Base-by-base conservation (phyloP, 2,113 vertebrate genomes). In the Urocolius indicus region DNA sequence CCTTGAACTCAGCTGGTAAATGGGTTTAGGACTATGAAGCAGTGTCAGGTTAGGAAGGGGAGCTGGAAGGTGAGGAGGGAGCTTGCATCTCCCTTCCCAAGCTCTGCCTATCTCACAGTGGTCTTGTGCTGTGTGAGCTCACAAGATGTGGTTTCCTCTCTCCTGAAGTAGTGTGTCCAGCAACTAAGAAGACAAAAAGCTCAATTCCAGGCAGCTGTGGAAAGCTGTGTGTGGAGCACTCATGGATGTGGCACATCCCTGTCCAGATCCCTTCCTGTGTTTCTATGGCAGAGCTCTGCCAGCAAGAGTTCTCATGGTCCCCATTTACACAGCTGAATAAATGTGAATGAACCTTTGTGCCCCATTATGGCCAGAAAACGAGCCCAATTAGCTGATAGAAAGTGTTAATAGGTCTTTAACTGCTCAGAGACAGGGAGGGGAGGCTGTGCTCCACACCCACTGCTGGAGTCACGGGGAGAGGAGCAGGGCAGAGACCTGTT, bases 201-300 rank as follows among this genome's bases (percentile, higher is more conserved):
- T 43, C n/a, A 13, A 84, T 71, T 34, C 80, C 65, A 20, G 1
- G 75, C 48, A 48, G 58, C 61, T 45, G 2, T 19, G 24, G 66
- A 12, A 41, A 24, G 43, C 54, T 62, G n/a, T 78, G 34, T 7
- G 19, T 26, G 54, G 41, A 51, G 65, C 48, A 38, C 10, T 9
- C 11, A 1, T 2, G 10, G 79, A 6, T 0, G 0, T 4, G 43
- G 78, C 49, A 7, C 38, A 22, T 73, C 72, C 27, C 27, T 10
- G 76, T 23, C 26, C 55, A 46, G 43, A 14, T 26, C 73, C 67
- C 54, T 68, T 22, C n/a, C 34, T 7, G 3, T 0, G 1, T 63
- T 66, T 26, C 1, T 26, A 2, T 1, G 14, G 24, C 76, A 67
- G 58, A 59, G 12, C 77, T 32, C 74, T 83, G 22, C 43, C 15